phyloP scores from a whole-genome alignment of 2,113 vertebrate genomes.

The Callionymus lyra region DNA sequence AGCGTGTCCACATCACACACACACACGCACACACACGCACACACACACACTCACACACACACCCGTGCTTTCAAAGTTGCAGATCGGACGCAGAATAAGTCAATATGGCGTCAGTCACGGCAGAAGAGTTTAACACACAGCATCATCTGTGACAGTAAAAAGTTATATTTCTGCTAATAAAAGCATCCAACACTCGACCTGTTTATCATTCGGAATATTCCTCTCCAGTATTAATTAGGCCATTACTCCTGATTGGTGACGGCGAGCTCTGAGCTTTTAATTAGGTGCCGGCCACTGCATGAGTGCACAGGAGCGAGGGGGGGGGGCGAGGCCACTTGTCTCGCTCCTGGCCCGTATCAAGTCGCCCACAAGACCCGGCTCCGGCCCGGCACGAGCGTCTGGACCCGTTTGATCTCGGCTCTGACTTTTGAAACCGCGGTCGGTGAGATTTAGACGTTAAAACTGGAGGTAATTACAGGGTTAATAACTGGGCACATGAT shows the following conservation, averaged over 20 bases:
- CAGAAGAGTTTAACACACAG: no score
- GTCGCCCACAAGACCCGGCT: slow-evolving; percentile 55
- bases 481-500: slow-evolving; percentile 57
- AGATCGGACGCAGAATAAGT: no score
- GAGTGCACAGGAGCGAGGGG: slow-evolving; percentile 62
- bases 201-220: slow-evolving; percentile 69
- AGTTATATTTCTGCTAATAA: slow-evolving; percentile 54
- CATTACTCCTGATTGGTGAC: slow-evolving; percentile 73
- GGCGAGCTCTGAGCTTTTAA: slow-evolving; percentile 76
- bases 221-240: slow-evolving; percentile 71
- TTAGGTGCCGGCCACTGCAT: slow-evolving; percentile 70
- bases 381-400: slow-evolving; percentile 47
- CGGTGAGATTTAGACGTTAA: slow-evolving; percentile 53
- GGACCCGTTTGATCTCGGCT: slow-evolving; percentile 46
- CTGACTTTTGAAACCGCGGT: slow-evolving; percentile 24
- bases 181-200: slow-evolving; percentile 53
- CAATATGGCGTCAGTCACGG: no score
- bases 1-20: no score
- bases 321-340: slow-evolving; percentile 48
- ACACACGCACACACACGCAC: no score
- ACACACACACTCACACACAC: no score
- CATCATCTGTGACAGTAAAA: neutral
- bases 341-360: slow-evolving; percentile 59
- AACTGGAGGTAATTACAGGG: slow-evolving; percentile 63
- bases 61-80: no score